A percentile compares a stretch with the other conserved stretches of the same genome.
These are phyloP conservation scores for Strix occidentalis DNA, from an alignment of 2,797 vertebrate species.

Conservation along the genomic window DNA sequence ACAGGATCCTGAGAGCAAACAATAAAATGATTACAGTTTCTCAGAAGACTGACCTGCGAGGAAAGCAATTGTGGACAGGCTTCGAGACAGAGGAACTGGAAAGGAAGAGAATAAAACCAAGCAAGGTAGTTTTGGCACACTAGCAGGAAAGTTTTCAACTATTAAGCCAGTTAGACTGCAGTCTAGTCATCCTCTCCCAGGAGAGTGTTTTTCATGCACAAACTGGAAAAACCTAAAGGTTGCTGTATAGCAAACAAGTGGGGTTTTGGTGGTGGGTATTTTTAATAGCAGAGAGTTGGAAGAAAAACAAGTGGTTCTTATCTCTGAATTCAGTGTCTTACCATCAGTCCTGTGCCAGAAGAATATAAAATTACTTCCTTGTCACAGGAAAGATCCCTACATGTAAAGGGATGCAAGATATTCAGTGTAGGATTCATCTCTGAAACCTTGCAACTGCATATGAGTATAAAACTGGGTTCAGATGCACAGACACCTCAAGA, in stretches of 20 bases:
- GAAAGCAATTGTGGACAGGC: not conserved
- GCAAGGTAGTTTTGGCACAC: not conserved
- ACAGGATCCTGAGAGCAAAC: not conserved
- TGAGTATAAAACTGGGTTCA: accelerated
- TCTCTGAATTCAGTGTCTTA: not conserved
- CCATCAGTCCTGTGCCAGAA: not conserved
- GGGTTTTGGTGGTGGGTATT: accelerated
- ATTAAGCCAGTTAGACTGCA: not conserved
- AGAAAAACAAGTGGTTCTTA: not conserved
- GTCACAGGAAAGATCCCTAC: not conserved
- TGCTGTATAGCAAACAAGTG: not conserved
- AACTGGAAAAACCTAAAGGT: not conserved
- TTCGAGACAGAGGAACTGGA: not conserved
- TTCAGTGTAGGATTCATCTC: not conserved
- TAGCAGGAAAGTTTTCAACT: not conserved
- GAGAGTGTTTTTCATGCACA: not conserved
- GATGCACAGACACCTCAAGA: not conserved
- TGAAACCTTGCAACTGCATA: not conserved
- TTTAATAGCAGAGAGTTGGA: not conserved
- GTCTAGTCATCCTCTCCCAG: not conserved
- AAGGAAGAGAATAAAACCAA: not conserved
- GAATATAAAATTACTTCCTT: not conserved
- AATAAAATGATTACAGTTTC: not conserved
- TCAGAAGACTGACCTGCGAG: not conserved
- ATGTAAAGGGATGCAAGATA: not conserved